Evolutionary conservation across 53 echinoderm and acorn worm genomes (phyloP).

Genomic region (Stichopus horrens): DNA sequence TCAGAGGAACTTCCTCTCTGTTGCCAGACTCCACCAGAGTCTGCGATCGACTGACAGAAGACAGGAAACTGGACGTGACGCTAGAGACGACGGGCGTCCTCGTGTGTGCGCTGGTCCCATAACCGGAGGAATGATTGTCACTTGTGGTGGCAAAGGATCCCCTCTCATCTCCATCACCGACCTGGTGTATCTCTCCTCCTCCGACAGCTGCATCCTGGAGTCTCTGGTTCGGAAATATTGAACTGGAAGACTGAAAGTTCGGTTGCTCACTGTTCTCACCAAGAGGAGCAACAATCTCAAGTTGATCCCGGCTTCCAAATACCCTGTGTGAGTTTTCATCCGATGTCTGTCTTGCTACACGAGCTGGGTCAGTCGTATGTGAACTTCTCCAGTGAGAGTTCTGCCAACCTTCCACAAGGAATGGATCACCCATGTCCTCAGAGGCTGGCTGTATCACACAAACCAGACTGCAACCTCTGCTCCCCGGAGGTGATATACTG

Average conservation of each 20-base stretch:
- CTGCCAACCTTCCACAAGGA: conserved; percentile 20
- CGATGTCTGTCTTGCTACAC: not conserved
- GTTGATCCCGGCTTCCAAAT: not conserved
- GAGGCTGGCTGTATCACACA: not conserved
- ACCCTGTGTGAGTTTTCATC: not conserved
- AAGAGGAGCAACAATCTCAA: not conserved
- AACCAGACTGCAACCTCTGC: conserved; percentile 1
- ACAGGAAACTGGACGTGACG: conserved; percentile 20
- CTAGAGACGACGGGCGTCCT: conserved; percentile 23
- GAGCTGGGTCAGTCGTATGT: not conserved
- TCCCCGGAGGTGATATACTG: conserved; percentile 19
- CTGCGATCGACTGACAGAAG: not conserved
- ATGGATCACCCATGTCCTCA: conserved; percentile 19
- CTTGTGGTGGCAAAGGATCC: not conserved
- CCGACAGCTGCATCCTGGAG: not conserved
- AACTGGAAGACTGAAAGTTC: not conserved
- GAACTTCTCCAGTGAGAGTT: not conserved
- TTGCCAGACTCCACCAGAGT: not conserved
- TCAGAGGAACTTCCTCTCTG: not conserved
- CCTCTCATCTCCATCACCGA: not conserved
- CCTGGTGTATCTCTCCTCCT: not conserved
- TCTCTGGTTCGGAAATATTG: not conserved
- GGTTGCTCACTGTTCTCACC: not conserved
- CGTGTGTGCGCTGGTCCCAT: conserved; percentile 26
- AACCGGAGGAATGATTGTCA: conserved; percentile 18